phyloP scores from a whole-genome alignment of 2,113 vertebrate genomes.

The Hiodon alosoides region DNA sequence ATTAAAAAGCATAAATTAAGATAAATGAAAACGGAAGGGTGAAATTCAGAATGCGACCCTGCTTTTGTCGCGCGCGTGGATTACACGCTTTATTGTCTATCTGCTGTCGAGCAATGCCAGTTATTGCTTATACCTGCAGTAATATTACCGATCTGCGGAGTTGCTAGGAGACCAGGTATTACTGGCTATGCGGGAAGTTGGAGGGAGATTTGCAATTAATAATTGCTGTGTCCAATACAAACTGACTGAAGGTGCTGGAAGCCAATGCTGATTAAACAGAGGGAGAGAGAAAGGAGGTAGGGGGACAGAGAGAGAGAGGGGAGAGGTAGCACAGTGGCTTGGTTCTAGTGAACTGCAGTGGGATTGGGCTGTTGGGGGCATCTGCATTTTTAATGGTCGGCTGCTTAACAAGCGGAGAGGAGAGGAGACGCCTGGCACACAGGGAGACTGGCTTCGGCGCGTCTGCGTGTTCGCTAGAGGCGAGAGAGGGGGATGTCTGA shows the following conservation, averaged over 20 bases:
- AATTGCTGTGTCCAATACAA: constrained; percentile 29
- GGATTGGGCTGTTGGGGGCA: constrained; percentile 27
- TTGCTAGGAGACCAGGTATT: constrained; percentile 49
- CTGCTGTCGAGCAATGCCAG: constrained; percentile 21
- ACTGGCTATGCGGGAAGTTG: constrained; percentile 28
- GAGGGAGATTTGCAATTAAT: constrained; percentile 36
- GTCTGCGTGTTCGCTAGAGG: constrained; percentile 36
- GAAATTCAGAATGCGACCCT: constrained; percentile 31
- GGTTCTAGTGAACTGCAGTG: constrained; percentile 13
- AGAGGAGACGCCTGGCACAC: constrained; percentile 29
- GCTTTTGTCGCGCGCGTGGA: constrained; percentile 25
- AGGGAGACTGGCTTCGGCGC: constrained; percentile 42
- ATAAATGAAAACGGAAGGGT: constrained; percentile 26
- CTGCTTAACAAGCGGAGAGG: constrained; percentile 35
- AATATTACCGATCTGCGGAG: constrained; percentile 38
- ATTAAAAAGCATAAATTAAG: constrained; percentile 46
- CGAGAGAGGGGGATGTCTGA: constrained; percentile 19
- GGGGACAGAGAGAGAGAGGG: neutral
- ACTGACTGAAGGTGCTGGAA: constrained; percentile 29
- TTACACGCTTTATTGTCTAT: constrained; percentile 22
- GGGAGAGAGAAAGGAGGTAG: neutral
- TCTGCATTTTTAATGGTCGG: constrained; percentile 49
- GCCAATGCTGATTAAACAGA: constrained; percentile 25
- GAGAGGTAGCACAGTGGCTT: constrained; percentile 4
- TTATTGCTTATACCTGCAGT: constrained; percentile 36